A percentile compares a stretch with the other conserved stretches of the same genome.
Evolutionary conservation across 2,113 vertebrate genomes (phyloP).

Genomic region (Oncorhynchus masou): DNA sequence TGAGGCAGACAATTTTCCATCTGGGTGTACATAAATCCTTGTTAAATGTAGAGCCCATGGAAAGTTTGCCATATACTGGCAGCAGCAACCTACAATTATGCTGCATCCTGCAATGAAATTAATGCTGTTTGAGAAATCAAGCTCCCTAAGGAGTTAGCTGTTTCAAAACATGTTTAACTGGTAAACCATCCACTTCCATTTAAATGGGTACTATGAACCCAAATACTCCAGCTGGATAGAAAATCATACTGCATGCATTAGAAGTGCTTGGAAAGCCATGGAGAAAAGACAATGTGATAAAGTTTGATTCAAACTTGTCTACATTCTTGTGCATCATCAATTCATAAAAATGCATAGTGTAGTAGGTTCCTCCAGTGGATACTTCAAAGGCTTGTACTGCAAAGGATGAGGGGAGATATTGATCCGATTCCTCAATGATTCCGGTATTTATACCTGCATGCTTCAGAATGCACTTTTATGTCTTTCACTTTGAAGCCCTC

Average conservation of each 20-base stretch:
- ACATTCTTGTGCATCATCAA: constrained; percentile 25
- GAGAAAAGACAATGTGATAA: constrained; percentile 24
- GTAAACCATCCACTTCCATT: constrained; percentile 28
- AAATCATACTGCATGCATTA: constrained; percentile 39
- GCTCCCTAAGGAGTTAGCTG: constrained; percentile 22
- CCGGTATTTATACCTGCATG: constrained; percentile 65
- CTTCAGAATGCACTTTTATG: constrained; percentile 74
- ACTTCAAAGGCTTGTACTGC: constrained; percentile 68
- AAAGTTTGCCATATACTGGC: constrained; percentile 42
- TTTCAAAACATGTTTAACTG: constrained; percentile 23
- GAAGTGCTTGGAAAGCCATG: constrained; percentile 34
- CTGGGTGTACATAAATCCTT: constrained; percentile 62
- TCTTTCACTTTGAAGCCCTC: constrained; percentile 63
- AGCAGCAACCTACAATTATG: constrained; percentile 57
- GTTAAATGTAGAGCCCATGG: constrained; percentile 61
- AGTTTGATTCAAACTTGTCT: constrained; percentile 35
- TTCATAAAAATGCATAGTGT: constrained; percentile 24
- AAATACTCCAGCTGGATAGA: too few relatives aligned
- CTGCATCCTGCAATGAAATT: constrained; percentile 41
- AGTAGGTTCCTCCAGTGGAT: constrained; percentile 26
- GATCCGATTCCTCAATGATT: constrained; percentile 68
- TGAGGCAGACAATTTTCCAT: constrained; percentile 71
- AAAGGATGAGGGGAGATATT: constrained; percentile 66
- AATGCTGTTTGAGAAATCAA: constrained; percentile 54
- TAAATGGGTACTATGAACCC: neutral